Evolutionary conservation across 92 coral and sea anemone genomes (phyloP), one percentile per base, ranked within the genome.

Genomic region (Phenganax marumi): DNA sequence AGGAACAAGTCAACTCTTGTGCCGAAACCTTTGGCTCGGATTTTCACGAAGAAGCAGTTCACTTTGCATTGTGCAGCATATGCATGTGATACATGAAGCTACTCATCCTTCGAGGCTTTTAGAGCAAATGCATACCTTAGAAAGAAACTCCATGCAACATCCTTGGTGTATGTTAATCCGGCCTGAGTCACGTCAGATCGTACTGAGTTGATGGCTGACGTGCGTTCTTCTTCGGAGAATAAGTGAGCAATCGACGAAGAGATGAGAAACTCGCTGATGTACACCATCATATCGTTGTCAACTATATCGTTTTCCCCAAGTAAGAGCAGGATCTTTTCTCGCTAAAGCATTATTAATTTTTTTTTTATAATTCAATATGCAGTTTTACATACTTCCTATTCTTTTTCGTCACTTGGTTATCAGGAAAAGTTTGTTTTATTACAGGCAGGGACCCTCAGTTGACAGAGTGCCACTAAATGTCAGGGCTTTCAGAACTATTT

Each of bases 171-270:
- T 0, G 99, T 90, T 51, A 96, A 89, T n/a, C 99, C 99, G 39
- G 99, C 99, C 76, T 96, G 99, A 0, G 99, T 96, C 88, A 96
- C 99, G 71, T 96, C 99, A 23, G 99, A 88, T 39, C 99, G 84
- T 21, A 96, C 99, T 10, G 99, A 97, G 79, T 96, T 96, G 87
- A 96, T 96, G 12, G 93, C 97, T 17, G 97, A 96, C 8, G 92
- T 96, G 78, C 93, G 99, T 63, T 92, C 99, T 81, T 96, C 99
- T 43, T 96, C 99, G 25, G 92, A 85, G 83, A 96, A 96, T 47
- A 96, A 87, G 65, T 92, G 97, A 48, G 96, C 93, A 66, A 96
- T 96, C 8, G 97, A 96, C 43, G 96, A 92, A 18, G 99, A 96
- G 70, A 96, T 96, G 39, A 96, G 91, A 77, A 96, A 96, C 91